Base-by-base conservation (phyloP, 2,888 invertebrate species). In the Monochamus alternatus region DNA sequence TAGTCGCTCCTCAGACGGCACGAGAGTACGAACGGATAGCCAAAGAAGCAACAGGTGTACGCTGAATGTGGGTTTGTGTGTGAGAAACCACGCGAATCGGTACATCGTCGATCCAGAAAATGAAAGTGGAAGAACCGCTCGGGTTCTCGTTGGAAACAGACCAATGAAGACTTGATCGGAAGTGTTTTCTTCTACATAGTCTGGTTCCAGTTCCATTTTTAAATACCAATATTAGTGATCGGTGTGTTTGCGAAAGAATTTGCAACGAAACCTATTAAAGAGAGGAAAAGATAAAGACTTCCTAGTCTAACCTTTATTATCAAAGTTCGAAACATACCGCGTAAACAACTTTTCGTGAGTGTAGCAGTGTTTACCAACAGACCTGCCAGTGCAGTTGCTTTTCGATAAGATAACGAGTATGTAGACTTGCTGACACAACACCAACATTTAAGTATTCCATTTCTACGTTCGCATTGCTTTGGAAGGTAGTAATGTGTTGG, bases 81-180 rank as follows among this genome's bases (percentile, higher is more conserved):
- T 69, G 44, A 44, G 44, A 32, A 59, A 30, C 22, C 58, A 38
- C 68, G 68, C 44, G 51, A 44, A 47, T 44, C 44, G 55, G 60
- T 31, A 44, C 7, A 31, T 47, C 38, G 22, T 59, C 51, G 60
- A 47, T 31, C 30, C 14, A 47, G 69, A 69, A 71, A 71, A 63
- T 32, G 71, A 71, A 71, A 71, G 71, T 71, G 38, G 71, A 71
- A 52, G 71, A 63, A 52, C 69, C 22, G 38, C 60, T 60, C 60
- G 44, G 68, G 43, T 55, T 31, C 22, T 59, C 47, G 8, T 60
- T 59, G 69, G 47, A 64, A 43, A 64, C 10, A 1, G 47, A 9
- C 47, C 47, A 47, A 47, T 47, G 12, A 47, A 44, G 47, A 47
- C 10, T 47, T 10, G 10, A 47, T 9, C 9, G 12, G 47, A 47